Base-by-base conservation (phyloP, 2,113 vertebrate species). In the Dipodomys merriami region DNA sequence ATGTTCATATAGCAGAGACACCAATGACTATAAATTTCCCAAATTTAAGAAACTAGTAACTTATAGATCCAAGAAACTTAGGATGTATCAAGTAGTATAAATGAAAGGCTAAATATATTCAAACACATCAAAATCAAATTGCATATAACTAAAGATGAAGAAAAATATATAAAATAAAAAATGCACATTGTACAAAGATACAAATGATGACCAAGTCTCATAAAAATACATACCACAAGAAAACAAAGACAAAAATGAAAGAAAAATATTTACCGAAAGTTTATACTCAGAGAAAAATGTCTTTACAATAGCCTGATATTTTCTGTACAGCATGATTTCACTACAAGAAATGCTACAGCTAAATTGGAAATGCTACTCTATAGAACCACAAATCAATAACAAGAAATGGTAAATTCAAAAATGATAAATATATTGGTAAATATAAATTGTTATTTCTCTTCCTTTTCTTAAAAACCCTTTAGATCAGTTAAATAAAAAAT, bases 401-500 rank as follows among this genome's bases (percentile, higher is more conserved):
- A 44, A 93, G 20, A 3, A 88, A 90, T 29, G 0, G 73, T 68
- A 15, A 69, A 16, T 30, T 39, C 22, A 29, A 71, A 91, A 44
- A 7, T 18, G 25, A 18, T 49, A 72, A 88, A 62, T 62, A 62
- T 4, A 2, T 35, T 1, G 46, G 29, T 90, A 5, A 22, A 33
- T 87, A 83, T 11, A 67, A 67, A 39, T 80, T 13, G 4, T 35
- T 80, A 2, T 79, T 29, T 87, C 12, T 25, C 62, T 78, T 29
- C 71, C 44, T 49, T 67, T n/a, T 57, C 49, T 49, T 57, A 57
- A 57, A 82, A 53, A 83, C 33, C 18, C 12, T 89, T 94, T 65
- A 78, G 20, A 30, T 73, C 60, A 30, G 6, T 90, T 86, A 84
- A 93, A 80, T 73, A 62, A 67, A 83, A 94, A 95, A 60, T 68